Conservation (phyloP, 2,797 vertebrate species). For the Onychomys torridus region DNA sequence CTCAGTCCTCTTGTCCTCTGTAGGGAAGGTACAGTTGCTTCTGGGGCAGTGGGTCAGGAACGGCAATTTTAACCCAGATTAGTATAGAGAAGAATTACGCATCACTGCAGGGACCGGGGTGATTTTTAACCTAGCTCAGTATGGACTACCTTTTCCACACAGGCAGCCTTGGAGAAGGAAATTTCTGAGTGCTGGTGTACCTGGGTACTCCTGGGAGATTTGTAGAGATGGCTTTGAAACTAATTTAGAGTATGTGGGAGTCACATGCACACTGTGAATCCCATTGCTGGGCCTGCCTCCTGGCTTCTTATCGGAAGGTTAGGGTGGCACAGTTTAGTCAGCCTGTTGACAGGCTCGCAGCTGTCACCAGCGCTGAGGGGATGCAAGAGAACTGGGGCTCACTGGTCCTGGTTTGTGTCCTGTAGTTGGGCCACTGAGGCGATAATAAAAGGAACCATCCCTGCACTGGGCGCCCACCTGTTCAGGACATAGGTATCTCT, state of each 20-base stretch:
- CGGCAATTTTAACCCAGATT: background rate
- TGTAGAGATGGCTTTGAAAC: background rate
- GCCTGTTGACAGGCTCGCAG: background rate
- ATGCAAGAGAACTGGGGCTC: background rate
- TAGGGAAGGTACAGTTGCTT: background rate
- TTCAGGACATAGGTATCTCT: background rate
- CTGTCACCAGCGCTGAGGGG: background rate
- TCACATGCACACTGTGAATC: background rate
- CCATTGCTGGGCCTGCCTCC: background rate
- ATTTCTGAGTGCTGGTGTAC: background rate
- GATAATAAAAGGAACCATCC: background rate
- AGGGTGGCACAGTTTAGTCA: background rate
- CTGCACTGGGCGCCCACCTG: background rate
- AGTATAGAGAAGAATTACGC: background rate
- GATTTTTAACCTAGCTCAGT: background rate
- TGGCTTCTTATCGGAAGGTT: background rate
- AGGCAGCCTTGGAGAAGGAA: background rate
- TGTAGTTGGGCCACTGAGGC: background rate
- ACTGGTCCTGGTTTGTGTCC: background rate
- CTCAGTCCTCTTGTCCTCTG: background rate
- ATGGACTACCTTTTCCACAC: background rate
- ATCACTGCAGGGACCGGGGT: background rate
- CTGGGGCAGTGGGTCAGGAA: background rate
- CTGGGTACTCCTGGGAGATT: background rate
- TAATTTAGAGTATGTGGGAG: background rate